Conservation (phyloP, 1,140 invertebrate species). For the Psilanteris sp. region DNA sequence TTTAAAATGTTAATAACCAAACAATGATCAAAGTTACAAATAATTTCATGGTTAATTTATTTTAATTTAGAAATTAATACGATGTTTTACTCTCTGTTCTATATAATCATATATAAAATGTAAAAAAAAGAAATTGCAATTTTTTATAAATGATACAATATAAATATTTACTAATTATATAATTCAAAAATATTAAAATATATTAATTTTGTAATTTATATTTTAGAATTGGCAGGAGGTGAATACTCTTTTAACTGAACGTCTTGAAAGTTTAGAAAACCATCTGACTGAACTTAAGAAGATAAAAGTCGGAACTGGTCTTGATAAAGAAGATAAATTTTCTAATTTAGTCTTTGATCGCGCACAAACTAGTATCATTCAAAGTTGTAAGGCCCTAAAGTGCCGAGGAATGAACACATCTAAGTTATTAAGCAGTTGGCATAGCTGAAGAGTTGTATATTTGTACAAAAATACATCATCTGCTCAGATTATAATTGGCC, state of each 20-base stretch:
- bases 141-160: no score
- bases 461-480: constrained; percentile 71
- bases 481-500: constrained; percentile 65
- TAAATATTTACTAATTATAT: no score
- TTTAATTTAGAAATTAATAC: no score
- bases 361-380: constrained; percentile 71
- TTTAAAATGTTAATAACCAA: no score
- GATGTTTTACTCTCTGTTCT: no score
- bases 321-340: constrained; percentile 62
- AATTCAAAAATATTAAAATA: neutral
- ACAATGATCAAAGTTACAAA: no score
- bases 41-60: no score
- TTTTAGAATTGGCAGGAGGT: constrained; percentile 74
- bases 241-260: constrained; percentile 67
- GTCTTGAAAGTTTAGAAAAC: constrained; percentile 69
- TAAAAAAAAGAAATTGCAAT: no score
- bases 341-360: constrained; percentile 64
- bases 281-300: constrained; percentile 71
- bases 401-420: constrained; percentile 69
- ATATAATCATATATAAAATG: no score
- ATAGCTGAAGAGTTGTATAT: constrained; percentile 73
- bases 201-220: neutral
- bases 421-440: constrained; percentile 75
- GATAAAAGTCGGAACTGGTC: constrained; percentile 67
- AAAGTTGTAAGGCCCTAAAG: constrained; percentile 73